Evolutionary conservation across 2,888 invertebrate genomes (phyloP), one percentile per base, ranked within the genome.

Genomic region (Nebria salina): DNA sequence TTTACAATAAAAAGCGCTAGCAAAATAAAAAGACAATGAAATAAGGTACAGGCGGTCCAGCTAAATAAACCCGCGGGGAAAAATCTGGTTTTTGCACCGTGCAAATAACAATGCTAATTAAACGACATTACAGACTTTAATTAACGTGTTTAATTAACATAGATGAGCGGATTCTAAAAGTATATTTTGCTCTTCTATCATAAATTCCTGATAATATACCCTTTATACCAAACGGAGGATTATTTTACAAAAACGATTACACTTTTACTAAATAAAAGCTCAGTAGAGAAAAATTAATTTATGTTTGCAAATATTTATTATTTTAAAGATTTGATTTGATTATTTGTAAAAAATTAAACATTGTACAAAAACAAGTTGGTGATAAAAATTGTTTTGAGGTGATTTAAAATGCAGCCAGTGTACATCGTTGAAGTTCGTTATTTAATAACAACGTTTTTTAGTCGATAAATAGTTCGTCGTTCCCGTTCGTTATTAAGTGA

Each of bases 131-230:
- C 84, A 83, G 83, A 84, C 83, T 82, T 84, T 85, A 86, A 86
- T 86, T 86, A 86, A 85, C 85, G 84, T 84, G 86, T 85, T 85
- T 85, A 85, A 85, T 86, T 85, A 85, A 83, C 54, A 72, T 34
- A 54, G 41, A 75, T 66, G 66, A 79, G 42, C 64, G 73, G 70
- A 70, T 70, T 70, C 70, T 25, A 34, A 34, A 20, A 70, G 20
- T 15, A 70, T 70, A 70, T 70, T 25, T 70, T 9, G n/a, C 70
- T 7, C 6, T 13, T 70, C 70, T 15, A 5, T 15, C 15, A 70
- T 70, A 70, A 70, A 70, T 26, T 70, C 25, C 26, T 25, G 25
- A 70, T 26, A n/a, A 25, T 70, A 70, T 15, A 54, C 54, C 8
- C 54, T 34, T 34, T 34, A 34, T 34, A 54, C 54, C 54, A 54